Conservation (phyloP, 2,797 vertebrate species). For the Myotis myotis region DNA sequence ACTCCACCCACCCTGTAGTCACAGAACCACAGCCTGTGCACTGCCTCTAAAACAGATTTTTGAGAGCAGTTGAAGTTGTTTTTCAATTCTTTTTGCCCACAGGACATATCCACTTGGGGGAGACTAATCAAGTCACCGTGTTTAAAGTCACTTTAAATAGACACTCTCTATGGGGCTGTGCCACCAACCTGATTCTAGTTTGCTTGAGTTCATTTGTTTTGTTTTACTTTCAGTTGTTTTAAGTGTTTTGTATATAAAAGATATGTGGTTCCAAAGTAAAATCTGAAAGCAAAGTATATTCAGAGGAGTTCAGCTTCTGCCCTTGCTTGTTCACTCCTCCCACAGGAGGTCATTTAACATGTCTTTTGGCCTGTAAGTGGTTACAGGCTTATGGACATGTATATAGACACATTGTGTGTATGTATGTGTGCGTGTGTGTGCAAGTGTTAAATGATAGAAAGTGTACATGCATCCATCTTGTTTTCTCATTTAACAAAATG, state of each 20-base stretch:
- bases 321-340: not conserved
- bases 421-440: accelerated
- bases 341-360: not conserved
- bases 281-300: not conserved
- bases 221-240: not conserved
- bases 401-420: not conserved
- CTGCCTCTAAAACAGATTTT: not conserved
- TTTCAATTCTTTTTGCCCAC: not conserved
- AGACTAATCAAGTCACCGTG: not conserved
- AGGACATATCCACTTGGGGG: too few species aligned
- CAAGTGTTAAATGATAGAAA: not conserved
- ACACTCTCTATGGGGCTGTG: not conserved
- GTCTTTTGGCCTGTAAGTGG: not conserved
- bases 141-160: not conserved
- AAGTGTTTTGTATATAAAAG: not conserved
- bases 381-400: not conserved
- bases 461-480: too few species aligned
- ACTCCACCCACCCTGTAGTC: accelerated
- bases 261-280: not conserved
- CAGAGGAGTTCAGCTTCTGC: not conserved
- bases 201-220: not conserved
- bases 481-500: not conserved
- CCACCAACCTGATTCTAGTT: not conserved
- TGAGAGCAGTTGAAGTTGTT: not conserved
- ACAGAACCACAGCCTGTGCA: not conserved